These are phyloP conservation scores for Tychaedon coryphoeus DNA, from an alignment of 2,113 vertebrate species.

Conservation along the genomic window DNA sequence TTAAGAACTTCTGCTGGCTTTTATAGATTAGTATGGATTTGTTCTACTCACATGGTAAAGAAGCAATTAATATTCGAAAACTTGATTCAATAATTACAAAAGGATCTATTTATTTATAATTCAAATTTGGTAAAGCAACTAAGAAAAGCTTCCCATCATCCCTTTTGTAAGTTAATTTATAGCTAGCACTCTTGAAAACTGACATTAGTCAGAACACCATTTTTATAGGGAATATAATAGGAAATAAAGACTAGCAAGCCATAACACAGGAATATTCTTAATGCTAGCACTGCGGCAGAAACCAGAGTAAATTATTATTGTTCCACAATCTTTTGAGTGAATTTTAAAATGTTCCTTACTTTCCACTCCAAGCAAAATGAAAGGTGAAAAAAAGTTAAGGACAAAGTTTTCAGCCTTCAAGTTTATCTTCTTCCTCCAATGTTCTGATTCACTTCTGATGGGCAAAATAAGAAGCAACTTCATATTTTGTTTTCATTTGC, in stretches of 20 bases:
- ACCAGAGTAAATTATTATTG: not conserved
- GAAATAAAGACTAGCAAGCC: not conserved
- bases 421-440: not conserved
- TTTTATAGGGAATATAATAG: not conserved
- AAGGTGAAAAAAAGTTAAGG: not conserved
- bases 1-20: not conserved
- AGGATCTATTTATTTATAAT: not conserved
- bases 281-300: not conserved
- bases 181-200: not conserved
- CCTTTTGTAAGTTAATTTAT: not conserved
- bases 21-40: not conserved
- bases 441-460: not conserved
- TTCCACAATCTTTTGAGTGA: not conserved
- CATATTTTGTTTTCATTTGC: not conserved
- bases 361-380: not conserved
- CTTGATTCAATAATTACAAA: not conserved
- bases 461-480: not conserved
- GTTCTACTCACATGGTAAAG: not conserved
- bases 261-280: not conserved
- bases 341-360: not conserved
- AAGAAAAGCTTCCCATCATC: not conserved
- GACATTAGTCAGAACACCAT: not conserved
- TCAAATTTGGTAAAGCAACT: not conserved
- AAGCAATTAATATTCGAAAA: not conserved
- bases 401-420: not conserved